Percentiles rank a stretch among this genome's conserved stretches.
Conservation (phyloP, 2,797 vertebrate species). For the Cynodonichthys magdalenae region DNA sequence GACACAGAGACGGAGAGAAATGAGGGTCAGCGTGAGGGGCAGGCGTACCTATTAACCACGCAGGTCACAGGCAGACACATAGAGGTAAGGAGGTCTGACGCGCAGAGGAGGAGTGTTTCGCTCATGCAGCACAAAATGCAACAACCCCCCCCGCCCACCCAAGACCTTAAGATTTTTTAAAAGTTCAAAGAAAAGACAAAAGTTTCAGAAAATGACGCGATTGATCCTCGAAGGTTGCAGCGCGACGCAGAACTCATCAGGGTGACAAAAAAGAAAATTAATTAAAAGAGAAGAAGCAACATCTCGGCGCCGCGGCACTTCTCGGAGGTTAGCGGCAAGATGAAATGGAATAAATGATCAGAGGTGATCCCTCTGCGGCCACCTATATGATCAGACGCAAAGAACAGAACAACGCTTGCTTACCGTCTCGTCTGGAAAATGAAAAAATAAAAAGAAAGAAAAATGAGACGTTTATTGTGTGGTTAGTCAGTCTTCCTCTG, state of each 20-base stretch:
- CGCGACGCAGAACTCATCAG: conserved; percentile 19
- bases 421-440: conserved; percentile 18
- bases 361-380: conserved; percentile 51
- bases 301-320: background rate
- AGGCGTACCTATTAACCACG: conserved; percentile 69
- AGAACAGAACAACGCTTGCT: conserved; percentile 47
- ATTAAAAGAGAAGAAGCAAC: conserved; percentile 1
- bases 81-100: conserved; percentile 59
- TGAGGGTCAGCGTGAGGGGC: conserved; percentile 70
- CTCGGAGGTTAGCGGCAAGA: conserved; percentile 18
- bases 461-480: background rate
- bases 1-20: conserved; percentile 65
- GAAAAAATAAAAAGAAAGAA: background rate
- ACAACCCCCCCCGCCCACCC: no score
- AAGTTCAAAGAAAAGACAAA: conserved; percentile 32
- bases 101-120: conserved; percentile 45
- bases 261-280: background rate
- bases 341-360: conserved; percentile 65
- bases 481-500: conserved; percentile 37
- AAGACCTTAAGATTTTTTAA: conserved; percentile 8
- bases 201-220: conserved; percentile 10
- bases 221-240: conserved; percentile 12
- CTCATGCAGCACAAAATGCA: conserved; percentile 51
- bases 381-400: conserved; percentile 21
- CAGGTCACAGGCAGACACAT: conserved; percentile 48